Evolutionary conservation across 2,888 invertebrate species (phyloP), one percentile per base, ranked within the genome.

Genomic region (Linhomoeus sp.): DNA sequence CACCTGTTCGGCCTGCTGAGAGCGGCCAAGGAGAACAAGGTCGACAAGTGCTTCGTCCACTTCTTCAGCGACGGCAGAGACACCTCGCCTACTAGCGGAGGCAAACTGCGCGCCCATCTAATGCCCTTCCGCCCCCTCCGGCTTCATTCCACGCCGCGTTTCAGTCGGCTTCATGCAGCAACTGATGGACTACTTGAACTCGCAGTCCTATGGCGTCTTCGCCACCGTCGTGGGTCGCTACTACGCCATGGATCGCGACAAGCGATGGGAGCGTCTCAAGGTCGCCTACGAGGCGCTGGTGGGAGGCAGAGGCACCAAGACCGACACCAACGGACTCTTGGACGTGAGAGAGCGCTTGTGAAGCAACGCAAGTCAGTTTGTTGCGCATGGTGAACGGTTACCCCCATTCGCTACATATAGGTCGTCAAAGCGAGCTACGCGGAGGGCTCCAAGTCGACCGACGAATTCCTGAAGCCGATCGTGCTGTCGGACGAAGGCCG

Each of bases 221-320:
- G 60, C 63, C n/a, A 66, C 66, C 1, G 57, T 70, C 41, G 64
- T 61, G 23, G 61, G 65, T 14, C 59, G 66, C 7, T 69, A 70
- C 53, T 69, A 69, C 53, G 69, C 70, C 24, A 69, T 69, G 69
- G 69, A 69, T 53, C 58, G 70, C 15, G 64, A 66, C 50, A 64
- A 63, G 49, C 52, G 64, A 1, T 60, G 57, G 52, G 64, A 65
- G 45, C 7, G 17, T 17, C n/a, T 60, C 20, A 53, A 61, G 49
- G 50, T 66, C 3, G 70, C 70, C 7, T 70, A 64, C 50, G 69
- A 70, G 41, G 69, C 63, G 2, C 51, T 70, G 51, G 60, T 67
- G 19, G 66, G 59, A 29, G 66, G 65, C 7, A 56, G 55, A 22
- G 68, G 68, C 22, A 65, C 67, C 49, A 51, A 56, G 42, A 47